A percentile compares a stretch with the other conserved stretches of the same genome.
phyloP scores from a whole-genome alignment of 2,888 invertebrate genomes.

The Rhingia campestris region DNA sequence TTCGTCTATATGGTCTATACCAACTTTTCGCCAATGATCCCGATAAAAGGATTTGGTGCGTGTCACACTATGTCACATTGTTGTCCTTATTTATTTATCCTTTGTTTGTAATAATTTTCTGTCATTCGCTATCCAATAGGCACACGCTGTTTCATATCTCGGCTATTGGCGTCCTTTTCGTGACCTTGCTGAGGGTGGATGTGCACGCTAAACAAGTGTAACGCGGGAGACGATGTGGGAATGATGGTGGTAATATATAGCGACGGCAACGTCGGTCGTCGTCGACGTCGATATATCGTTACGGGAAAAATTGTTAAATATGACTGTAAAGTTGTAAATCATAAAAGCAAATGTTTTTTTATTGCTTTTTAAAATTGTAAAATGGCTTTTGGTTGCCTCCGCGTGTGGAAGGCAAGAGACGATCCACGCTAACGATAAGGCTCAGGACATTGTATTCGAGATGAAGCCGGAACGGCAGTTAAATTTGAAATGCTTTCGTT shows the following conservation, averaged over 20 bases:
- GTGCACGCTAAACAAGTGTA: slow-evolving; percentile 6
- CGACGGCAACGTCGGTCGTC: slow-evolving; percentile 28
- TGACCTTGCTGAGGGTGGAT: slow-evolving; percentile 60
- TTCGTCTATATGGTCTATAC: background rate
- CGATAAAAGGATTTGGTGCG: slow-evolving; percentile 75
- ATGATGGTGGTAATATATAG: slow-evolving; percentile 1
- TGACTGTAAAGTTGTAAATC: slow-evolving; percentile 73
- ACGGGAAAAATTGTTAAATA: slow-evolving; percentile 70
- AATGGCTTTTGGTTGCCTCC: slow-evolving; percentile 51
- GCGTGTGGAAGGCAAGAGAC: background rate
- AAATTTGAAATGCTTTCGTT: slow-evolving; percentile 67
- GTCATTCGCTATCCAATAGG: slow-evolving; percentile 64
- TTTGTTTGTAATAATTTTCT: slow-evolving; percentile 72
- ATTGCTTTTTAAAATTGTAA: slow-evolving; percentile 66
- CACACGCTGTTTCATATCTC: slow-evolving; percentile 63
- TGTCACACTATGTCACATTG: slow-evolving; percentile 75
- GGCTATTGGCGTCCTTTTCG: slow-evolving; percentile 62
- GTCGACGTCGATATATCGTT: slow-evolving; percentile 62
- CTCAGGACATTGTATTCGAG: slow-evolving; percentile 39
- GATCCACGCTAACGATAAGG: slow-evolving; percentile 67
- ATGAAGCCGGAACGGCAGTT: slow-evolving; percentile 70
- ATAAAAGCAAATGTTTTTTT: slow-evolving; percentile 70
- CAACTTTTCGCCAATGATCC: slow-evolving; percentile 73
- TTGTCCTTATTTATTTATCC: slow-evolving; percentile 70
- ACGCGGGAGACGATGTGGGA: slow-evolving; percentile 4